phyloP scores from a whole-genome alignment of 2,113 vertebrate genomes.

The Crotalus viridis region DNA sequence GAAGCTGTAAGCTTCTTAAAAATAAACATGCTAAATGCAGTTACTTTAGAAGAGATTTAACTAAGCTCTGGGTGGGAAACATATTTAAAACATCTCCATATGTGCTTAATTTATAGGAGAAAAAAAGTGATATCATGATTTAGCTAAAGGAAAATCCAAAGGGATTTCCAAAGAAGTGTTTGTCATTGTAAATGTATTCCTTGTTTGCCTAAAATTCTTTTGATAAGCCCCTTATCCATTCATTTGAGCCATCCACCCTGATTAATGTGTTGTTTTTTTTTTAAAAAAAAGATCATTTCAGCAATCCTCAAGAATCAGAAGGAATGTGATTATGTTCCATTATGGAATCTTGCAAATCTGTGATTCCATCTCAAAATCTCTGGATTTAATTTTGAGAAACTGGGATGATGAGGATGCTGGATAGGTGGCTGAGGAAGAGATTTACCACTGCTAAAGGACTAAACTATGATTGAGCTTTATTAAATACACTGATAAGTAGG shows the following conservation, averaged over 20 bases:
- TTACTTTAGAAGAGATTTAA: constrained; percentile 38
- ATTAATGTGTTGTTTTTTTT: neutral
- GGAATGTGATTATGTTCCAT: neutral
- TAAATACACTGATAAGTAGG: neutral
- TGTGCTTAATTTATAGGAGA: constrained; percentile 11
- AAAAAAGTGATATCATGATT: constrained; percentile 17
- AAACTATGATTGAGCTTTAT: neutral
- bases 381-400: neutral
- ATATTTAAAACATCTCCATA: constrained; percentile 19
- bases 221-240: constrained; percentile 17
- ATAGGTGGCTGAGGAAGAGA: neutral
- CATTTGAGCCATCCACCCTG: neutral
- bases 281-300: neutral
- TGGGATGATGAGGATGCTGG: fast-evolving
- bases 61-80: constrained; percentile 13
- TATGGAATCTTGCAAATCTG: neutral
- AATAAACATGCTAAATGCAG: constrained; percentile 21
- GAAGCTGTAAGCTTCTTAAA: constrained; percentile 34
- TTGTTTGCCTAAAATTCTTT: constrained; percentile 33
- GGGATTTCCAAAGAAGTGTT: neutral
- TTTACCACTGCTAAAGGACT: neutral
- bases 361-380: neutral
- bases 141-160: constrained; percentile 9
- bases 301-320: neutral
- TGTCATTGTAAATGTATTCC: constrained; percentile 23